Evolutionary conservation across 2,113 vertebrate species (phyloP).

Genomic region (Sceloporus undulatus): DNA sequence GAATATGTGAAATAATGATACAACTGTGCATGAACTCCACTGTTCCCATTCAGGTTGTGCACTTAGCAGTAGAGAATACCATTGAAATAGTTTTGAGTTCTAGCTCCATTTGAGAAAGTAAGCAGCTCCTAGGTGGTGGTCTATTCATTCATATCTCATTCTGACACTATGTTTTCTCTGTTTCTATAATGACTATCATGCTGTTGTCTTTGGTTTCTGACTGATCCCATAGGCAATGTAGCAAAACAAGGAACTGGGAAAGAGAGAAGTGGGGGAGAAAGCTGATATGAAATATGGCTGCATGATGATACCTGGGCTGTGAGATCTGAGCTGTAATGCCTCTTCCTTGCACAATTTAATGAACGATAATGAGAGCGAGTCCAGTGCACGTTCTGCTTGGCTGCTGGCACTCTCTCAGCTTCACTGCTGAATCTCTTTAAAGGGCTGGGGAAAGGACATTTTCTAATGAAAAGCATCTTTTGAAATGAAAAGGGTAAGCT

Average conservation of each 20-base stretch:
- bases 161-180: neutral
- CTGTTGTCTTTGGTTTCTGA: neutral
- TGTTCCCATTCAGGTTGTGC: neutral
- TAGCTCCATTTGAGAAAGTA: neutral
- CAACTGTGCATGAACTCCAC: neutral
- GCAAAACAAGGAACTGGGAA: neutral
- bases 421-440: neutral
- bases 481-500: slow-evolving; percentile 39
- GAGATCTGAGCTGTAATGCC: neutral
- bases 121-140: neutral
- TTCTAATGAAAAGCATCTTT: slow-evolving; percentile 53
- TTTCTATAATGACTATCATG: neutral
- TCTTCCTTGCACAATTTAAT: slow-evolving; percentile 11
- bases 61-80: neutral
- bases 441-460: slow-evolving; percentile 25
- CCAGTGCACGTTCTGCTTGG: neutral
- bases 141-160: too few relatives aligned
- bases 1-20: neutral
- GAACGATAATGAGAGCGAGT: neutral
- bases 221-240: neutral
- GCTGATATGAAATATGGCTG: neutral
- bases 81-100: neutral
- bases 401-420: neutral
- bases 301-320: neutral
- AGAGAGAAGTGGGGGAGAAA: neutral